Percentiles rank a stretch among this genome's conserved stretches.
These are phyloP conservation scores for Agrochola lota DNA, from an alignment of 2,888 invertebrate species.

Conservation along the genomic window DNA sequence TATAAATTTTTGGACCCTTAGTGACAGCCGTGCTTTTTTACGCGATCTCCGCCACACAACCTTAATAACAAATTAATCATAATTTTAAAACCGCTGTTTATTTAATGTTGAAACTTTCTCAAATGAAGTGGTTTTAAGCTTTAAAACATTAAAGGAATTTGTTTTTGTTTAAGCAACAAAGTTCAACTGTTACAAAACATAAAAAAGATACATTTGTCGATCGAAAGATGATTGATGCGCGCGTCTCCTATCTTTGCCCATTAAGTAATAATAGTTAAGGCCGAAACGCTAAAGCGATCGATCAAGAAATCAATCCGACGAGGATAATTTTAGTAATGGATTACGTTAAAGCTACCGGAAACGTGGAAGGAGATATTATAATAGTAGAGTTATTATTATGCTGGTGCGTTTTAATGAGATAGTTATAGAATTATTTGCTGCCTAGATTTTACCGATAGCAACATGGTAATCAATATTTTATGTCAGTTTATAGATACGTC, in stretches of 20 bases:
- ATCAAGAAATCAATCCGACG: conserved; percentile 88
- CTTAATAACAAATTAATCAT: conserved; percentile 65
- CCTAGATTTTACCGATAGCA: conserved; percentile 58
- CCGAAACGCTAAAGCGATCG: conserved; percentile 83
- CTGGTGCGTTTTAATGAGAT: conserved; percentile 42
- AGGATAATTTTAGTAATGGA: conserved; percentile 85
- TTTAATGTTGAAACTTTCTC: conserved; percentile 47
- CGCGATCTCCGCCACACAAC: conserved; percentile 67
- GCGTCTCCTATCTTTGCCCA: conserved; percentile 84
- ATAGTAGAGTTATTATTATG: conserved; percentile 48
- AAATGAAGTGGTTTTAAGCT: conserved; percentile 23
- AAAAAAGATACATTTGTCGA: conserved; percentile 84
- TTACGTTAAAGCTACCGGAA: conserved; percentile 86
- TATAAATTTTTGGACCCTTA: conserved; percentile 85
- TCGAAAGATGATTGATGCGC: conserved; percentile 87
- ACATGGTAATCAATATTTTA: conserved; percentile 16
- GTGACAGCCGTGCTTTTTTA: conserved; percentile 75
- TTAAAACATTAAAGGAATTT: conserved; percentile 45
- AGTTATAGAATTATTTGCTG: conserved; percentile 56
- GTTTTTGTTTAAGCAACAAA: conserved; percentile 67
- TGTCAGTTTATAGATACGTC: background rate
- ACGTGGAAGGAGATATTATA: conserved; percentile 73
- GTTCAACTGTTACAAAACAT: conserved; percentile 78
- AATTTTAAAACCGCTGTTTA: conserved; percentile 56
- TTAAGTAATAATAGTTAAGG: conserved; percentile 89